These are phyloP conservation scores for Gryon sp. DNA, from an alignment of 1,140 invertebrate genomes.

Conservation along the genomic window DNA sequence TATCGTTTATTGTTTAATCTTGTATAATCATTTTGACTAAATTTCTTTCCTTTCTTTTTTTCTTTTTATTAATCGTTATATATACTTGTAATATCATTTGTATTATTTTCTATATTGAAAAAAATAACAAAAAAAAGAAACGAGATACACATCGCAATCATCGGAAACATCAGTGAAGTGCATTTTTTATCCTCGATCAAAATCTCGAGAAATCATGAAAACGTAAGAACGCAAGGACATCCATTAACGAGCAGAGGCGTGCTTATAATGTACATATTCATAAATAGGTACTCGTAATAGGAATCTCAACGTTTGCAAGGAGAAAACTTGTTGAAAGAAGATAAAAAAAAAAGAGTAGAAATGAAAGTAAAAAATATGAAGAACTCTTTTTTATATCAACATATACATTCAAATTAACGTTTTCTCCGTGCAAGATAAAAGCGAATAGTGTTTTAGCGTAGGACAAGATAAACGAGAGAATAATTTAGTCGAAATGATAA, in stretches of 20 bases:
- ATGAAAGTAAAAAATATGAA: no score
- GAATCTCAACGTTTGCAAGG: slow-evolving; percentile 29
- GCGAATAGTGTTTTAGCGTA: slow-evolving; percentile 40
- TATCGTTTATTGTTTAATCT: slow-evolving; percentile 7
- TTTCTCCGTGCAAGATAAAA: slow-evolving; percentile 42
- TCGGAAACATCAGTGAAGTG: slow-evolving; percentile 54
- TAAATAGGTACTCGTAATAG: slow-evolving; percentile 52
- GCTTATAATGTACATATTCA: slow-evolving; percentile 63
- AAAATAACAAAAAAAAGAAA: no score
- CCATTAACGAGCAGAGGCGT: slow-evolving; percentile 68
- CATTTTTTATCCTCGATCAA: slow-evolving; percentile 46
- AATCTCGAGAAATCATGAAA: slow-evolving; percentile 50
- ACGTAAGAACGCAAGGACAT: slow-evolving; percentile 60
- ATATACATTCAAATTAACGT: slow-evolving; percentile 1
- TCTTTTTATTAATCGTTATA: not conserved
- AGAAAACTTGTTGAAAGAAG: slow-evolving; percentile 10
- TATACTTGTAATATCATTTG: not conserved
- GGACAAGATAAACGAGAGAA: slow-evolving; percentile 53
- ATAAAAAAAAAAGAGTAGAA: no score
- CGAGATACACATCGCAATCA: slow-evolving; percentile 46
- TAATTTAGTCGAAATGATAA: slow-evolving; percentile 21
- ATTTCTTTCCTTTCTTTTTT: not conserved
- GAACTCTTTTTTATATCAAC: no score
- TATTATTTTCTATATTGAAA: slow-evolving; percentile 29
- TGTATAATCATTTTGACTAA: not conserved